Base-by-base conservation (phyloP, 2,888 invertebrate genomes). In the Anodontia alba region DNA sequence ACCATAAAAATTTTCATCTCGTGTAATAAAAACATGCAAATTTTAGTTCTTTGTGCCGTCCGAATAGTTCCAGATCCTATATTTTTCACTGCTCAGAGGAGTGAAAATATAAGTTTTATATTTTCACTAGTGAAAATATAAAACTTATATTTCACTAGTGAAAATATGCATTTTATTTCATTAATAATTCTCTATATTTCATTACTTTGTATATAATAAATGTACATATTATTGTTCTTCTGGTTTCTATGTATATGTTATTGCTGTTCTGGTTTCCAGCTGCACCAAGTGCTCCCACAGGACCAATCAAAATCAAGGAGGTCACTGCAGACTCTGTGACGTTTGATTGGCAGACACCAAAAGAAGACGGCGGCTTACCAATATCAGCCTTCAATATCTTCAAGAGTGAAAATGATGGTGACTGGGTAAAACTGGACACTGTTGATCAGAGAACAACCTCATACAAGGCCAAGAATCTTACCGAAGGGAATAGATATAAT, bases 401-500 rank as follows among this genome's bases (percentile, higher is more conserved):
- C 80, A 96, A 97, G 84, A 96, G 96, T 92, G 97, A 97, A 95
- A 95, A 96, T 74, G 96, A 97, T 92, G 96, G 96, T 89, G 95
- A 96, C 69, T 98, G 97, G 96, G 96, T 96, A 88, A 96, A 96
- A 92, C 96, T 97, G 76, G 97, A 97, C 79, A 93, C 93, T 2
- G 91, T 90, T 0, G 82, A 90, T 67, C 81, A 89, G n/a, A 81
- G 72, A 23, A 80, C 81, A 20, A 85, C 79, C 17, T 82, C 90
- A 10, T 87, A 86, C 76, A 88, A 89, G 7, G 81, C 93, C 0
- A 86, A 89, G 8, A 87, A 88, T 8, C 96, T 99, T 26, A 96
- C 97, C 42, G 98, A 98, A 94, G 98, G 98, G 74, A 98, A 98
- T 95, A 97, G 97, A 0, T 98, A 98, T 92, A 97, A 97, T 92